Evolutionary conservation across 2,888 invertebrate genomes (phyloP), one percentile per base, ranked within the genome.

Genomic region (Oscheius sp.): DNA sequence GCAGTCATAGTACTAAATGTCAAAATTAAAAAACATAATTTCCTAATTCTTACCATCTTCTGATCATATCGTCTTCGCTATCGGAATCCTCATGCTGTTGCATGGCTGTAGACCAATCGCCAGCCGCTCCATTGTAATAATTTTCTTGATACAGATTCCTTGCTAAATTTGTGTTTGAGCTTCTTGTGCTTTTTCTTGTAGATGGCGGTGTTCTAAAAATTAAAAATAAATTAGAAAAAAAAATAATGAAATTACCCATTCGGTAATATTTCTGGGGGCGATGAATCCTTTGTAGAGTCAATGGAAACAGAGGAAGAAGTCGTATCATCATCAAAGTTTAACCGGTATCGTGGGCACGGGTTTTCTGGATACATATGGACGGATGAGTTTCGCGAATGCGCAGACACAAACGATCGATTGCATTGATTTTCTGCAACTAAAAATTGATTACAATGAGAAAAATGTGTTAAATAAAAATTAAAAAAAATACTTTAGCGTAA

Each of bases 281-380:
- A 35, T n/a, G 49, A 49, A 16, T 13, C 18, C 49, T 49, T 16
- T n/a, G 49, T 13, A 6, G 23, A 18, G 2, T 52, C 66, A 9
- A 25, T 6, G 18, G 27, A 49, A 7, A 29, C n/a, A 16, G n/a
- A 18, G 16, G 66, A 66, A 49, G 53, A 41, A 23, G 56, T 29
- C 16, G 53, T 53, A 7, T 53, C 69, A 18, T 69, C 69, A 35
- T 35, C 56, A 27, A 69, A 69, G 25, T 69, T 45, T 23, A 69
- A 55, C 9, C 56, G 27, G 27, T 69, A 69, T 21, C 69, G 41
- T 12, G 66, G 66, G 18, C 35, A 49, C 9, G 66, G 66, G 21
- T 66, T 66, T 21, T 66, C 66, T 25, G 52, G 66, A 21, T 52
- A 66, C 16, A 16, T 18, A 2, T 27, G 2, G 1, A 29, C 13